Evolutionary conservation across 2,888 invertebrate species (phyloP).

Genomic region (Sicus ferrugineus): DNA sequence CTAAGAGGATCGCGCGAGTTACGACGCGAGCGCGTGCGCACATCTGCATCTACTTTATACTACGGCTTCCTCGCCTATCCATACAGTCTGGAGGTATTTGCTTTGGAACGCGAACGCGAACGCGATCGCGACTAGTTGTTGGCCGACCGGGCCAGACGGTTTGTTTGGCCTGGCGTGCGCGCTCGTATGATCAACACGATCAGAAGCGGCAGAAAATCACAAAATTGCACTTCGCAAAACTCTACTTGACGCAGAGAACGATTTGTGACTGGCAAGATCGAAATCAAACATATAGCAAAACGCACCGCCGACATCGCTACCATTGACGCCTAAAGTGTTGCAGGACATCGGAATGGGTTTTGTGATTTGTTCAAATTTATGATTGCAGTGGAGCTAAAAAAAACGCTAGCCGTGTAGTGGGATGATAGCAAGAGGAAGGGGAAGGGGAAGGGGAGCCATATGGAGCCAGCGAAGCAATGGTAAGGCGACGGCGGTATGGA

Average conservation of each 20-base stretch:
- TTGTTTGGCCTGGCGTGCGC: slow-evolving; percentile 7
- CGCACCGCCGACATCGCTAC: not conserved
- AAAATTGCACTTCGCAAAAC: slow-evolving; percentile 10
- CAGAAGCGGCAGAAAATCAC: slow-evolving; percentile 6
- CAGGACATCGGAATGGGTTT: slow-evolving; percentile 23
- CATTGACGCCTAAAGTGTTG: slow-evolving; percentile 24
- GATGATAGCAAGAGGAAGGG: not conserved
- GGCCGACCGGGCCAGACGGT: slow-evolving; percentile 18
- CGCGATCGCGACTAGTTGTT: not conserved
- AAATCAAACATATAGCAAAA: slow-evolving; percentile 38
- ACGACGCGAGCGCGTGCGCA: slow-evolving; percentile 12
- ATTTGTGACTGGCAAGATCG: slow-evolving; percentile 46
- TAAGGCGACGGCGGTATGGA: not conserved
- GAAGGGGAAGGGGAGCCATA: not conserved
- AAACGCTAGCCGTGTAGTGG: not conserved
- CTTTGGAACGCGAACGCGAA: not conserved
- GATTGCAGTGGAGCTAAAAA: slow-evolving; percentile 28
- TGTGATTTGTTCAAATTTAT: slow-evolving; percentile 43
- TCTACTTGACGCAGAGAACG: slow-evolving; percentile 35
- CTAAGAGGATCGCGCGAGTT: slow-evolving; percentile 17
- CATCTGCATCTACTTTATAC: slow-evolving; percentile 1
- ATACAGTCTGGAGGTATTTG: not conserved
- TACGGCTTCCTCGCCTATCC: not conserved
- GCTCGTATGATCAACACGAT: slow-evolving; percentile 15
- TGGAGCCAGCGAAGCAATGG: not conserved